These are phyloP conservation scores for Corapipo altera DNA, from an alignment of 2,113 vertebrate species.

Conservation along the genomic window DNA sequence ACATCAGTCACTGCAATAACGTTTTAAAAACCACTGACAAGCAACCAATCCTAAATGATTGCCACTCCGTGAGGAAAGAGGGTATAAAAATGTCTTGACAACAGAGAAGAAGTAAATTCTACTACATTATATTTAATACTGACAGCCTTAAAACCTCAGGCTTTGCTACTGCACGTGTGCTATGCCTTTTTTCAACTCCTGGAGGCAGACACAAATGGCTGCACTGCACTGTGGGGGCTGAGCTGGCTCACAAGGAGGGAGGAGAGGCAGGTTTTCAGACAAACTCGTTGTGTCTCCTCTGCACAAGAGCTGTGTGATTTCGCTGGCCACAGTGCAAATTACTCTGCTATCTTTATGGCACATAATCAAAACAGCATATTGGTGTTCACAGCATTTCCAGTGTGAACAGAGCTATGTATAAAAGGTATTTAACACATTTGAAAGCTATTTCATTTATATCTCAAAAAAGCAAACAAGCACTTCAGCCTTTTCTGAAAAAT, in stretches of 20 bases:
- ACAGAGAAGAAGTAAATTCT: background rate
- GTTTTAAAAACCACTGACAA: background rate
- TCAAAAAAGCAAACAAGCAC: background rate
- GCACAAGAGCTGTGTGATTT: background rate
- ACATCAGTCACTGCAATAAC: background rate
- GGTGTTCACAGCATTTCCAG: background rate
- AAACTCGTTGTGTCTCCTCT: background rate
- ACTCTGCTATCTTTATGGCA: background rate
- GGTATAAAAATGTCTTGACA: background rate
- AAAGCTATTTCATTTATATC: background rate
- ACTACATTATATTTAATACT: background rate
- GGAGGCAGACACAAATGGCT: background rate
- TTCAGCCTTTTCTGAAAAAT: background rate
- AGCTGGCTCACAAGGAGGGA: background rate
- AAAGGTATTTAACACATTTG: background rate
- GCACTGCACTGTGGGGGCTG: background rate
- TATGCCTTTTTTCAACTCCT: background rate
- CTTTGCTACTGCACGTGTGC: background rate
- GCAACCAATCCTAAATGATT: background rate
- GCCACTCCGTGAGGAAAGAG: fast-evolving
- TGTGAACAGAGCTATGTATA: background rate
- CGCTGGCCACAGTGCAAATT: background rate
- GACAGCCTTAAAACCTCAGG: background rate
- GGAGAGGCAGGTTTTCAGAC: background rate
- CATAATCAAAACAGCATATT: background rate